Base-by-base conservation (phyloP, 2,797 vertebrate species). In the Balearica regulorum region DNA sequence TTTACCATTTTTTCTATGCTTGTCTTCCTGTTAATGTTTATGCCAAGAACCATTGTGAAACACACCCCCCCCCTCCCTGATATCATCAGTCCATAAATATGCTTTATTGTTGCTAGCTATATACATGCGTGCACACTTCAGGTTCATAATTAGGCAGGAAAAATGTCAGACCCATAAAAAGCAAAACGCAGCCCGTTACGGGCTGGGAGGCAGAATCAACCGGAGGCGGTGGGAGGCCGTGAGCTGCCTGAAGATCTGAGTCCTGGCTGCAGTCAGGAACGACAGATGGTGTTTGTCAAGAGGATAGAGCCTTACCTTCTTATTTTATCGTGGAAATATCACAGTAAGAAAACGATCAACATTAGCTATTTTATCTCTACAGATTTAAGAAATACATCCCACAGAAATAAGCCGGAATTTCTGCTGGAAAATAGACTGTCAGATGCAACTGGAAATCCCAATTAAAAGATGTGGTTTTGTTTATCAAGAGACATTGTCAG, bases 221-320 rank as follows among this genome's bases (percentile, higher is more conserved):
- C 0, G 6, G 69, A 62, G 83, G 65, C 0, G 0, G 83, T 10
- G 60, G 62, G 83, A 66, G 64, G 73, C 80, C 20, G 55, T 9
- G 78, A 81, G 77, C 70, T 53, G 88, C 54, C 61, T 26, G 35
- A 83, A 76, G 85, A 69, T 75, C 83, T 2, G 22, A 25, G 53
- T 33, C 76, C 94, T 94, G 93, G 93, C 94, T 72, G 57, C 16
- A 5, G 10, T 5, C 77, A 51, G 91, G 33, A 94, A 53, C 0
- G 62, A 90, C 90, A 96, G 95, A 94, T 94, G 91, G 90, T 90
- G 88, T 89, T 96, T 96, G 91, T 94, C 88, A 79, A 54, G 93
- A 79, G 83, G 77, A 92, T 7, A 46, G 86, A 87, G 92, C 81
- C 68, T 83, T 76, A 92, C 93, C 88, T 90, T 80, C 78, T 79